Evolutionary conservation across 2,113 vertebrate genomes (phyloP).

Genomic region (Sterrhoptilus dennistouni): DNA sequence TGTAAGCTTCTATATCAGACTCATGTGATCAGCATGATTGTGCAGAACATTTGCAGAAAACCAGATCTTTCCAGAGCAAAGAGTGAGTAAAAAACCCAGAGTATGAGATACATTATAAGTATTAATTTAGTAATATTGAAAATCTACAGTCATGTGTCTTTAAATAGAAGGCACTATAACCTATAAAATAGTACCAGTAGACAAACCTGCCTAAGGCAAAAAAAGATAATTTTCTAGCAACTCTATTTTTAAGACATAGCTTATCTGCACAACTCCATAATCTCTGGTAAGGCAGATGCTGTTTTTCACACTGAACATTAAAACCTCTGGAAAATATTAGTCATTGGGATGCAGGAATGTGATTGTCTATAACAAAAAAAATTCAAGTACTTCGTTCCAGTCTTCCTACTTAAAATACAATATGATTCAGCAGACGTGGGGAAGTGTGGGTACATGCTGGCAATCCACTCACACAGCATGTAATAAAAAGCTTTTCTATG

Average conservation of each 20-base stretch:
- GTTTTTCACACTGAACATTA: neutral
- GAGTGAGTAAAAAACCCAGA: neutral
- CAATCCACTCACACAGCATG: neutral
- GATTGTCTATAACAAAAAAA: neutral
- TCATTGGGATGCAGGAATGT: neutral
- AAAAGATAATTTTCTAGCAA: neutral
- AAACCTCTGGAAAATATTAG: slow-evolving; percentile 17
- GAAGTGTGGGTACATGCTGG: neutral
- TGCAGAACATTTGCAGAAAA: neutral
- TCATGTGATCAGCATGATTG: neutral
- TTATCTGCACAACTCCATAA: neutral
- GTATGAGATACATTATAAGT: neutral
- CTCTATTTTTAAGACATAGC: neutral
- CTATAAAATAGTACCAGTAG: neutral
- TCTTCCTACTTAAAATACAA: neutral
- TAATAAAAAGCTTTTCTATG: neutral
- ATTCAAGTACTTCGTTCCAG: neutral
- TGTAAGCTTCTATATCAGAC: neutral
- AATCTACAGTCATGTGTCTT: neutral
- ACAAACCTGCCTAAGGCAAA: neutral
- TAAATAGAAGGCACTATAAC: neutral
- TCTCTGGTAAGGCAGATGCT: neutral
- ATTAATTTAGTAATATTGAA: neutral
- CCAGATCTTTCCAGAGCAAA: neutral
- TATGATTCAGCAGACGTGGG: neutral